Base-by-base conservation (phyloP, 2,888 invertebrate species). In the Lochmaea capreae region DNA sequence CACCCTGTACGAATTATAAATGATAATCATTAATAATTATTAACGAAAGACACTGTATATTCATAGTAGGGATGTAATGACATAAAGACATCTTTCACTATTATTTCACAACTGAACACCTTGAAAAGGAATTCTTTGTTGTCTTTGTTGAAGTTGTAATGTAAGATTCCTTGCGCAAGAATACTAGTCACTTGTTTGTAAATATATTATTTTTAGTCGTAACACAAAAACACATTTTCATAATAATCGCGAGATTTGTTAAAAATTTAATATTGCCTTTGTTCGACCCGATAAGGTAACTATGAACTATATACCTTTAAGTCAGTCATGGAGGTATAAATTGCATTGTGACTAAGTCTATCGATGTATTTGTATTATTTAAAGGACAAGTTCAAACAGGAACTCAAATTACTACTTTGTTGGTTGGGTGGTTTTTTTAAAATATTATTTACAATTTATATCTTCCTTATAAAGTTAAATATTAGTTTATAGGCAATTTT, bases 171-270 rank as follows among this genome's bases (percentile, higher is more conserved):
- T 57, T 57, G 57, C 22, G 16, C 57, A 57, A 57, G 11, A 57
- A 57, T 1, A 49, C 5, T 49, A 18, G 10, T 57, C 22, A 57
- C 2, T 57, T 57, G 18, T 57, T 57, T 9, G 22, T 59, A 33
- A 33, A 59, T 33, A 10, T 10, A 59, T 59, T 58, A 58, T 58
- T 58, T 58, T 58, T 26, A 59, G 26, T 26, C 6, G n/a, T n/a
- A 26, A 59, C 59, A 57, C 57, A 57, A 12, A 57, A 57, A 57
- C 22, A 57, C 18, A 57, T 57, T 57, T 57, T 57, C 57, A 57
- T 18, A 59, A 16, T 10, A 8, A 59, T 33, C 1, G 10, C 33
- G 33, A 33, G 26, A 33, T 59, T 14, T 59, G 26, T 59, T 14
- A n/a, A 14, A 12, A 26, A 26, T 59, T 33, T 9, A 33, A 59